phyloP scores from a whole-genome alignment of 2,113 vertebrate genomes.

The Malurus cyaneus region DNA sequence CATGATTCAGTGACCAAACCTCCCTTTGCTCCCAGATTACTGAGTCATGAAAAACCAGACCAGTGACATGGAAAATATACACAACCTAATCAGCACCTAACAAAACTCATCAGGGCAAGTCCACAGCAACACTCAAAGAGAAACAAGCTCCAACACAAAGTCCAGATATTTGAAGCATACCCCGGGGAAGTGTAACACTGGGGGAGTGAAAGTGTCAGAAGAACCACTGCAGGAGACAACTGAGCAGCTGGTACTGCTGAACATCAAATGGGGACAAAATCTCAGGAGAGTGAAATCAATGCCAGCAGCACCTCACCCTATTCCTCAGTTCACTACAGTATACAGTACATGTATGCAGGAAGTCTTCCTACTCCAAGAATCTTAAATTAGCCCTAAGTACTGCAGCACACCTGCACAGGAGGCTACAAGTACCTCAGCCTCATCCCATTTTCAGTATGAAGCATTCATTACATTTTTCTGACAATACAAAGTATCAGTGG shows the following conservation, averaged over 20 bases:
- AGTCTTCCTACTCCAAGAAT: background rate
- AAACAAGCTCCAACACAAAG: background rate
- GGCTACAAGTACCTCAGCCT: background rate
- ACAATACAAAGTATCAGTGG: background rate
- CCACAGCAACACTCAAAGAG: background rate
- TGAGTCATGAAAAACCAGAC: background rate
- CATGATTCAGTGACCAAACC: background rate
- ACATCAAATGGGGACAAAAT: background rate
- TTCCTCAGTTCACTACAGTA: background rate
- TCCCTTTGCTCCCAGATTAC: background rate
- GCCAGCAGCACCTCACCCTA: background rate
- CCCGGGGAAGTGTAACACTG: background rate
- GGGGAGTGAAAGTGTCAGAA: background rate
- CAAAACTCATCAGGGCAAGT: background rate
- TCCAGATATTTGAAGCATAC: background rate
- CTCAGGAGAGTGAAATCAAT: background rate
- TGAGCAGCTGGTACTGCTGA: background rate
- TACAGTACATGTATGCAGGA: background rate
- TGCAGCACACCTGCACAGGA: background rate
- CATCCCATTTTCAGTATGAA: background rate
- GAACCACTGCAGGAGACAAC: background rate
- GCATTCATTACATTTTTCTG: background rate
- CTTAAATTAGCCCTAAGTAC: background rate
- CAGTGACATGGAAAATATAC: background rate
- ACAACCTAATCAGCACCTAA: background rate